These are phyloP conservation scores for Cephalopterus ornatus DNA, from an alignment of 2,113 vertebrate species.

Conservation along the genomic window DNA sequence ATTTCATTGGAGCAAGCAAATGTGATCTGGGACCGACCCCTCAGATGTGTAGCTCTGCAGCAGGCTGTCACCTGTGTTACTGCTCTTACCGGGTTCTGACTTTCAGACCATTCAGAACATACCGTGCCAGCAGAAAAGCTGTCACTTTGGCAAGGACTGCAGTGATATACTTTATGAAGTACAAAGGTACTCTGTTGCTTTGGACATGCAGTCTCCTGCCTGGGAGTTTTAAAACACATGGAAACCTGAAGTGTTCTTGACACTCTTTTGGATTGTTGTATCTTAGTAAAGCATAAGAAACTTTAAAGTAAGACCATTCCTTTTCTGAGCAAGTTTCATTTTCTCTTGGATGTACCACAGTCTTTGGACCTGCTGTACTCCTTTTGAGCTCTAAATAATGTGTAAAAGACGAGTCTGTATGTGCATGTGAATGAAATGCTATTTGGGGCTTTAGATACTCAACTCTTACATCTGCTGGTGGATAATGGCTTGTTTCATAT, in stretches of 20 bases:
- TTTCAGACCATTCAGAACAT: neutral
- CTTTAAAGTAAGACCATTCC: neutral
- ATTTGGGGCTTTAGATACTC: neutral
- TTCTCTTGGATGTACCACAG: neutral
- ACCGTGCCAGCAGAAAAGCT: neutral
- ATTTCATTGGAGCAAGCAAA: neutral
- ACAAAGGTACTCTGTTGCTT: neutral
- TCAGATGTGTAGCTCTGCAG: rapidly evolving
- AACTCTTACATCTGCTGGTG: neutral
- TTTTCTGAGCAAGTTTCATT: neutral
- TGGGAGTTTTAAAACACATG: neutral
- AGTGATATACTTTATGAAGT: neutral
- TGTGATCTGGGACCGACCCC: neutral
- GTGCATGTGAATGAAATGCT: neutral
- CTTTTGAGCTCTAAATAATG: neutral
- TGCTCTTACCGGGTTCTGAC: neutral
- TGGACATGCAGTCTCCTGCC: neutral
- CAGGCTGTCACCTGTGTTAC: neutral
- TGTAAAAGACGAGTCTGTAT: neutral
- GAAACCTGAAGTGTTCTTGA: neutral
- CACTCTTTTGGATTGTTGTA: neutral
- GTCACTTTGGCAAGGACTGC: neutral
- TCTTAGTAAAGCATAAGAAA: neutral
- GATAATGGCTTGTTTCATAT: neutral
- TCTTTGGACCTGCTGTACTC: neutral